Evolutionary conservation across 1,140 invertebrate species (phyloP).

Genomic region (Tetraneura akinire): DNA sequence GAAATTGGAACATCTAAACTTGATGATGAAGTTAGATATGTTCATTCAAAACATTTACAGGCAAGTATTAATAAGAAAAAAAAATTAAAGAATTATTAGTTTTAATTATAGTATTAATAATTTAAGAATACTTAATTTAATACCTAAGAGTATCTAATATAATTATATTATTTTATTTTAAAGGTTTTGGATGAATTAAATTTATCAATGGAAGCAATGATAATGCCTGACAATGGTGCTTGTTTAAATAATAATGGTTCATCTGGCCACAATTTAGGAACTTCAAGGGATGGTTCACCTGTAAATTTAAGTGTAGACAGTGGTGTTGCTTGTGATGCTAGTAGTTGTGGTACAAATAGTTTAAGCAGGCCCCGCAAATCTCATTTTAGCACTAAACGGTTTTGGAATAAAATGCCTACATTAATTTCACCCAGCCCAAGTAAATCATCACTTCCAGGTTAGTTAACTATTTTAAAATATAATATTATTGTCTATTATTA

Average conservation of each 20-base stretch:
- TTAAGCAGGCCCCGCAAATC: constrained; percentile 54
- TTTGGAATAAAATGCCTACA: constrained; percentile 74
- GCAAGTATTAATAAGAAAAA: no score
- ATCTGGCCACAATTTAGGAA: constrained; percentile 39
- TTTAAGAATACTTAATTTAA: not conserved
- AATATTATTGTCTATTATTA: no score
- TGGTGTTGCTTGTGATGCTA: constrained; percentile 70
- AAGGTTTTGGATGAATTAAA: constrained; percentile 82
- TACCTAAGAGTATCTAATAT: not conserved
- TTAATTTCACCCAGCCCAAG: constrained; percentile 70
- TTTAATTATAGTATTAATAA: no score
- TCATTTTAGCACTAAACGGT: constrained; percentile 53
- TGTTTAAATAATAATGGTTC: constrained; percentile 46
- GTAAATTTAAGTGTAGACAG: constrained; percentile 74
- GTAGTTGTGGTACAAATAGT: constrained; percentile 74
- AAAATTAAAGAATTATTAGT: no score
- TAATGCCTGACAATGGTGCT: constrained; percentile 66
- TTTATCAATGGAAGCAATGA: constrained; percentile 83
- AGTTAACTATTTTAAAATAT: constrained; percentile 56
- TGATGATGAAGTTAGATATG: constrained; percentile 73
- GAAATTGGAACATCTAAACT: constrained; percentile 74
- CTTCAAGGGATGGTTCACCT: constrained; percentile 64
- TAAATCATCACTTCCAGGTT: constrained; percentile 66
- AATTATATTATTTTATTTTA: constrained; percentile 19
- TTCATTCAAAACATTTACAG: constrained; percentile 57